A percentile compares a stretch with the other conserved stretches of the same genome.
Conservation (phyloP, 2,888 invertebrate species). For the Pristionchus exspectatus region DNA sequence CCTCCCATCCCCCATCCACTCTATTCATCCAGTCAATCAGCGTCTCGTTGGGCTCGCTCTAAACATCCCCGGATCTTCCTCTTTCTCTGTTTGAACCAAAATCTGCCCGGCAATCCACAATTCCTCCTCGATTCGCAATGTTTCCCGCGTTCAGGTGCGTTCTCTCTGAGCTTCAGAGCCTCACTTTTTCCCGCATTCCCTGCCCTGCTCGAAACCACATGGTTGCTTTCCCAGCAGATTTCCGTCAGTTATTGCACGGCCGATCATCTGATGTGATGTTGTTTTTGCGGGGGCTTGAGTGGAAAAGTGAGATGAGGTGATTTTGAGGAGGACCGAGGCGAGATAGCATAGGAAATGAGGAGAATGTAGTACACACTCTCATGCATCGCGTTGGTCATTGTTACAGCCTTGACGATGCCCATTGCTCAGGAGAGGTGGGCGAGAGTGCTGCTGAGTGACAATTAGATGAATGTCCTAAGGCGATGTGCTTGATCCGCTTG, state of each 20-base stretch:
- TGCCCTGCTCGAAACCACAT: not conserved
- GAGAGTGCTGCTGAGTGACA: slow-evolving; percentile 41
- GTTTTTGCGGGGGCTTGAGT: slow-evolving; percentile 9
- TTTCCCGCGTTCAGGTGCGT: slow-evolving; percentile 9
- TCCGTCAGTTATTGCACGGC: not conserved
- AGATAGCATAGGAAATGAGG: not conserved
- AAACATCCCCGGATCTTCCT: not conserved
- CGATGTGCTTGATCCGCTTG: not conserved
- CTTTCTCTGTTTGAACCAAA: not conserved
- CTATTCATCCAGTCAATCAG: not conserved
- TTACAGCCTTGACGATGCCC: not conserved
- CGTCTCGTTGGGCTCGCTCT: not conserved
- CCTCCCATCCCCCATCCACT: not conserved
- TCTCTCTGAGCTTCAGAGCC: not conserved
- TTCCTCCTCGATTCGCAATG: not conserved
- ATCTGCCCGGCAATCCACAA: not conserved
- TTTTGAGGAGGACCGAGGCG: not conserved
- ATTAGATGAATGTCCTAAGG: slow-evolving; percentile 26
- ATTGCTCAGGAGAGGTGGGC: not conserved
- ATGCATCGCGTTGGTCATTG: not conserved
- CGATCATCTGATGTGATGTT: not conserved
- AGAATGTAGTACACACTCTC: slow-evolving; percentile 6
- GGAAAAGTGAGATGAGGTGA: not conserved
- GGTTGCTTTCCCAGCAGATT: not conserved
- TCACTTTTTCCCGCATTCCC: not conserved